Evolutionary conservation across 92 coral and sea anemone species (phyloP).

Genomic region (Palythoa heliodiscus): DNA sequence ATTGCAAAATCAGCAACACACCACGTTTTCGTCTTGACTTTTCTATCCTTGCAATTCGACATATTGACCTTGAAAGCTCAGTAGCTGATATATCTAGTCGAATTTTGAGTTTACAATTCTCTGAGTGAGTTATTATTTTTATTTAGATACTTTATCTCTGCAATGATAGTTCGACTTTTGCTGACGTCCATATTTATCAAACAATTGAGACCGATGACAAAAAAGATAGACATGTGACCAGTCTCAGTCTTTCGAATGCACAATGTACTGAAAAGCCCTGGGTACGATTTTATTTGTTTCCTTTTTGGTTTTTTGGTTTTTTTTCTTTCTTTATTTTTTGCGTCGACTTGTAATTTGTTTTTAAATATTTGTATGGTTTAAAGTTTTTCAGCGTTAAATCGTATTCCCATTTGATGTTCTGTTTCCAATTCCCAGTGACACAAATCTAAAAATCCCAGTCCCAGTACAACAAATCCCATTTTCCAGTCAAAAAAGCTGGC

Average conservation of each 20-base stretch:
- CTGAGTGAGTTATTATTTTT: slow-evolving; percentile 37
- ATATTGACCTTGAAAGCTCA: slow-evolving; percentile 35
- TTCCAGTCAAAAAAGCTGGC: no score
- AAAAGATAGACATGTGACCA: slow-evolving; percentile 11
- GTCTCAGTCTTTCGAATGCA: slow-evolving; percentile 14
- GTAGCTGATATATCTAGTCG: slow-evolving; percentile 46
- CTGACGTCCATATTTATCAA: slow-evolving; percentile 14
- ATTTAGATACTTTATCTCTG: neutral
- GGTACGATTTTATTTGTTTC: neutral
- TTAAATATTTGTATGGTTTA: slow-evolving; percentile 3
- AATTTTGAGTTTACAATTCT: slow-evolving; percentile 47
- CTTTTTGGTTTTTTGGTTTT: neutral
- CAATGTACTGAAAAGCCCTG: neutral
- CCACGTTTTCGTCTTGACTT: slow-evolving; percentile 50
- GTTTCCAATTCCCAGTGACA: no score
- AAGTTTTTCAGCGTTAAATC: slow-evolving; percentile 4
- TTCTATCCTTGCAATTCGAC: slow-evolving; percentile 49
- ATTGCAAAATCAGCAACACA: slow-evolving; percentile 52
- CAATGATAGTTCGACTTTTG: slow-evolving; percentile 18
- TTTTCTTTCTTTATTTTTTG: neutral
- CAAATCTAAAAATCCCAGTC: no score
- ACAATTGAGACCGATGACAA: slow-evolving; percentile 36
- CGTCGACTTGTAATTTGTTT: neutral
- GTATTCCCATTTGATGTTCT: slow-evolving; percentile 36
- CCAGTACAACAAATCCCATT: no score